These are phyloP conservation scores for Caenorhabditis doughertyi DNA, from an alignment of 2,888 invertebrate genomes.

Conservation along the genomic window DNA sequence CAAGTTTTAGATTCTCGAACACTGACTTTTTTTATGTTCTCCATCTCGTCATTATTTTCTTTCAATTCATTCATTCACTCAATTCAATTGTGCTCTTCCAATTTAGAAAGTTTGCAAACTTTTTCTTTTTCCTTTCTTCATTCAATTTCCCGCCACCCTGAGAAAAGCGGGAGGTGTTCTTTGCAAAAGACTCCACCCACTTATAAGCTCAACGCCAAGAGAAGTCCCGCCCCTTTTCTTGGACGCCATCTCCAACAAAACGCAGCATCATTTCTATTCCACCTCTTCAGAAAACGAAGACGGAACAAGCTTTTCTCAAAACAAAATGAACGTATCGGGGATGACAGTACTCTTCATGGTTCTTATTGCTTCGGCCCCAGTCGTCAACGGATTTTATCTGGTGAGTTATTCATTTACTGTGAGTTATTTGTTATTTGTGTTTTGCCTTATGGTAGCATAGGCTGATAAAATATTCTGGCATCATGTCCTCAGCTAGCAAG, in stretches of 20 bases:
- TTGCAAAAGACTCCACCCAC: conserved; percentile 44
- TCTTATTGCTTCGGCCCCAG: conserved; percentile 19
- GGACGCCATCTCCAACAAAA: background rate
- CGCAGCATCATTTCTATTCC: conserved; percentile 26
- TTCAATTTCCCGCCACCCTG: conserved; percentile 1
- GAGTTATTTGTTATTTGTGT: background rate
- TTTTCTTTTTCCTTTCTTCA: conserved; percentile 3
- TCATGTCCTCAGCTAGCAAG: conserved; percentile 15
- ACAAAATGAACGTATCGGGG: conserved; percentile 17
- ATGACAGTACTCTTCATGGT: conserved; percentile 31
- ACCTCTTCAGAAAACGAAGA: conserved; percentile 48
- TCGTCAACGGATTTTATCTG: conserved; percentile 41
- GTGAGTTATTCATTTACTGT: no score
- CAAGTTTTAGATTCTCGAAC: conserved; percentile 30
- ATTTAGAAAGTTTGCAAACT: conserved; percentile 19
- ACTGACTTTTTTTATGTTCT: background rate
- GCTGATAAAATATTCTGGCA: conserved; percentile 24
- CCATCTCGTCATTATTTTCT: conserved; percentile 19
- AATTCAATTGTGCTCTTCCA: conserved; percentile 29
- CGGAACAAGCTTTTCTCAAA: conserved; percentile 24
- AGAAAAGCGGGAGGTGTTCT: conserved; percentile 39
- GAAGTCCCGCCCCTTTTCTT: conserved; percentile 43
- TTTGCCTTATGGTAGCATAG: background rate
- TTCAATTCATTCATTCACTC: conserved; percentile 23
- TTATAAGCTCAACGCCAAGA: conserved; percentile 11